phyloP scores from a whole-genome alignment of 2,113 vertebrate species.

The Pampusana beccarii region DNA sequence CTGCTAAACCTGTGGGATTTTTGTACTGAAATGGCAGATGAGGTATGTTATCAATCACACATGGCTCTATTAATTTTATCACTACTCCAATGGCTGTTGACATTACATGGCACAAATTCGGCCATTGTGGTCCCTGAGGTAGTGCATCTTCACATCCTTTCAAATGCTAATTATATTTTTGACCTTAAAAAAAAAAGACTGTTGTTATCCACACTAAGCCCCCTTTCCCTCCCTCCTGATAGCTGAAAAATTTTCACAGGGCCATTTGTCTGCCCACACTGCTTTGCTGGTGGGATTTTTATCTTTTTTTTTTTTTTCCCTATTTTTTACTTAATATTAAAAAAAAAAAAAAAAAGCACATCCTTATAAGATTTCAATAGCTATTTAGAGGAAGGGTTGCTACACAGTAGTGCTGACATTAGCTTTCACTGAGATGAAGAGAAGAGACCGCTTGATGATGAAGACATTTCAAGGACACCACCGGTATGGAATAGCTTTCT shows the following conservation, averaged over 20 bases:
- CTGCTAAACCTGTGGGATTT: slow-evolving; percentile 34
- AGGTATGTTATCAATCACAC: slow-evolving; percentile 74
- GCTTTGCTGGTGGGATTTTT: slow-evolving; percentile 29
- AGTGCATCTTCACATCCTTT: slow-evolving; percentile 71
- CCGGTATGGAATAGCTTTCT: slow-evolving; percentile 39
- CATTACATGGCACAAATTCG: slow-evolving; percentile 77
- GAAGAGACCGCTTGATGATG: slow-evolving; percentile 54
- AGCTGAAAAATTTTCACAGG: neutral
- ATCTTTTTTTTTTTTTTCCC: neutral
- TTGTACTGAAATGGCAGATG: slow-evolving; percentile 31
- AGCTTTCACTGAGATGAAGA: slow-evolving; percentile 74
- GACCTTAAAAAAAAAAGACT: slow-evolving; percentile 76
- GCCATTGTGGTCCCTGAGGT: slow-evolving; percentile 45
- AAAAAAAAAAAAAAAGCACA: neutral
- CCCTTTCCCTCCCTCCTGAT: neutral
- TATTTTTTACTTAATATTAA: neutral
- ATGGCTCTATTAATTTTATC: slow-evolving; percentile 78
- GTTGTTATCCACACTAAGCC: slow-evolving; percentile 21
- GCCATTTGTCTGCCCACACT: slow-evolving; percentile 20
- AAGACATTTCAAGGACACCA: slow-evolving; percentile 83
- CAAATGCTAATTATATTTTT: slow-evolving; percentile 82
- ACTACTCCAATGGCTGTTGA: slow-evolving; percentile 72
- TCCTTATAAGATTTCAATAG: slow-evolving; percentile 38
- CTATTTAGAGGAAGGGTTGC: slow-evolving; percentile 25
- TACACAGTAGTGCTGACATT: slow-evolving; percentile 70